Conservation (phyloP, 2,113 vertebrate genomes). For the Lepisosteus osseus region DNA sequence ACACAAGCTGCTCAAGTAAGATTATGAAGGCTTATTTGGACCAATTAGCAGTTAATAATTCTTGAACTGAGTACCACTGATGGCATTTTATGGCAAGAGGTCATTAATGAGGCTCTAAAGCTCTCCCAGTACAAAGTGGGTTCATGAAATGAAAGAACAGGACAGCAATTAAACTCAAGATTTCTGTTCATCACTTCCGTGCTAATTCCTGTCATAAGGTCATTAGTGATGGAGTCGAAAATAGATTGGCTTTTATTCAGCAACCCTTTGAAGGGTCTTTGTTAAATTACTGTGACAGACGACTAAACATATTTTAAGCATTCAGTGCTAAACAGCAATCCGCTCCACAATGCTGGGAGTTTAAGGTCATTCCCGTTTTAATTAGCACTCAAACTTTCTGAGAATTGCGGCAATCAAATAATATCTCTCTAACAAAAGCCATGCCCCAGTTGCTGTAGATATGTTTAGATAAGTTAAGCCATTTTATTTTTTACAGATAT, state of each 20-base stretch:
- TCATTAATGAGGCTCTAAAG: neutral
- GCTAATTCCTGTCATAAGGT: neutral
- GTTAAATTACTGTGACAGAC: slow-evolving; percentile 4
- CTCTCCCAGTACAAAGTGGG: neutral
- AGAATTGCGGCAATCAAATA: no score
- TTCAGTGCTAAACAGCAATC: slow-evolving; percentile 12
- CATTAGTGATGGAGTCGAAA: neutral
- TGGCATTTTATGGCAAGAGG: neutral
- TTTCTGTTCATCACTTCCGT: neutral
- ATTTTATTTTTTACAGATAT: no score
- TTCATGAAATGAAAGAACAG: neutral
- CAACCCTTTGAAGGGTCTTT: neutral
- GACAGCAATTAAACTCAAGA: neutral
- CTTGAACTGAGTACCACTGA: neutral
- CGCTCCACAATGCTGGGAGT: neutral
- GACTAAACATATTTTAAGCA: slow-evolving; percentile 6
- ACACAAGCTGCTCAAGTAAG: neutral
- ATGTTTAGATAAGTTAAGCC: no score
- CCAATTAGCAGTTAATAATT: neutral
- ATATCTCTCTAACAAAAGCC: no score
- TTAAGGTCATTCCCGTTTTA: neutral
- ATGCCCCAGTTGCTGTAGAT: no score
- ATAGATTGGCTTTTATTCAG: neutral
- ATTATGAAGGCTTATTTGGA: neutral
- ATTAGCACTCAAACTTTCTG: no score